Conservation (phyloP, 2,888 invertebrate species). For the Candidula unifasciata region DNA sequence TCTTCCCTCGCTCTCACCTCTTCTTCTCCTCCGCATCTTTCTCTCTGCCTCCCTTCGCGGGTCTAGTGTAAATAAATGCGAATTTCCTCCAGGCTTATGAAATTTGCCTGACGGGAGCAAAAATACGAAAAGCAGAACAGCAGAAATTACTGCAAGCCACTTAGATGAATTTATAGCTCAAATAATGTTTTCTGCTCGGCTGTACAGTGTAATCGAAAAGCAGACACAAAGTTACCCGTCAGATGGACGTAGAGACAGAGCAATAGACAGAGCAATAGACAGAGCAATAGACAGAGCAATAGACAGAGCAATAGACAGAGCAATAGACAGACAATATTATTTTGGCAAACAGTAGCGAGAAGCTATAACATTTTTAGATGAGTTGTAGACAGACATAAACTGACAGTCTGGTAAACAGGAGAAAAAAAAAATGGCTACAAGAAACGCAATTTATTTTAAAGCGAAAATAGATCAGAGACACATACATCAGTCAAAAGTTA, state of each 20-base stretch:
- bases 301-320: not conserved
- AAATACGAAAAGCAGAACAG: too few relatives aligned
- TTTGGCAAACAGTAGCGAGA: not conserved
- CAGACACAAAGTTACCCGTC: too few relatives aligned
- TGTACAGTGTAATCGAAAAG: too few relatives aligned
- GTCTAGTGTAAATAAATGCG: too few relatives aligned
- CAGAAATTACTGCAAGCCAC: too few relatives aligned
- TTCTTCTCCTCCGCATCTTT: too few relatives aligned
- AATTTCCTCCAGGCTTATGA: too few relatives aligned
- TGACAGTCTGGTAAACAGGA: not conserved
- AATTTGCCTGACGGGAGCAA: too few relatives aligned
- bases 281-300: slow-evolving; percentile 1
- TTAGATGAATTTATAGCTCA: too few relatives aligned
- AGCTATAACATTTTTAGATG: not conserved
- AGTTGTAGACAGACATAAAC: not conserved
- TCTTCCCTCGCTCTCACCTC: too few relatives aligned
- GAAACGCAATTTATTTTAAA: not conserved
- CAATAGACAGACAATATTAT: slow-evolving; percentile 9
- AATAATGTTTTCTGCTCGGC: too few relatives aligned
- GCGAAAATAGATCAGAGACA: not conserved
- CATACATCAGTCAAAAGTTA: not conserved
- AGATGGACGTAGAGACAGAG: not conserved
- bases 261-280: slow-evolving; percentile 22
- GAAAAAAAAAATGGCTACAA: not conserved
- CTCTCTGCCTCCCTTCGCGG: too few relatives aligned